Base-by-base conservation (phyloP, 2,113 vertebrate genomes). In the Chloroceryle aenea region DNA sequence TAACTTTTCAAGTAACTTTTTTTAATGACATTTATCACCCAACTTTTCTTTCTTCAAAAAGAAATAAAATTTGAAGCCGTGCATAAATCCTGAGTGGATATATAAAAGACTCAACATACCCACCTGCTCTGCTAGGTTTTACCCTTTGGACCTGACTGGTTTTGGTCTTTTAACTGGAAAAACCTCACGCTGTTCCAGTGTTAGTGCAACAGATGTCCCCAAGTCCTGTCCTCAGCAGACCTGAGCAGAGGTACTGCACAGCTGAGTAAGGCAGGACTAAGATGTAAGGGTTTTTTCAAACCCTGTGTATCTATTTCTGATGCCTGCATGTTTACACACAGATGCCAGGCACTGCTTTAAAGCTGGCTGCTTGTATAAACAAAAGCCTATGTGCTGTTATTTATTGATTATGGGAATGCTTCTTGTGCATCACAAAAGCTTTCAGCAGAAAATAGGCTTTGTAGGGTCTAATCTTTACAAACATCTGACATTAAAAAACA, bases 121-220 rank as follows among this genome's bases (percentile, higher is more conserved):
- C 48, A 4, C 10, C 2, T 4, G 8, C 15, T 61, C 29, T 42
- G 30, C 23, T 82, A 45, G 53, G 34, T 43, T 74, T 83, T 63
- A 32, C 55, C 30, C 40, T 91, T 67, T 19, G 25, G 59, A 21
- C 40, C 36, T 0, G 0, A 20, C 42, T 26, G 48, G 6, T 50
- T 50, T 78, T 63, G 48, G 30, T 15, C 83, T 89, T 53, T 1
- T 14, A 85, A 42, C 34, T 69, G 79, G 67, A 69, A 90, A 90
- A 75, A 61, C 64, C 40, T 1, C 11, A 27, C 20, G 73, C 63
- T 62, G 55, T 67, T 90, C 43, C 0, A 0, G 13, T 45, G 34
- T 62, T 38, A 29, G 55, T 17, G 85, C 87, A 96, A 95, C 85
- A 94, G 87, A 91, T 95, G 93, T 80, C 48, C 17, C 43, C 0